These are phyloP conservation scores for Micoletzkya japonica DNA, from an alignment of 2,888 invertebrate species.

Conservation along the genomic window DNA sequence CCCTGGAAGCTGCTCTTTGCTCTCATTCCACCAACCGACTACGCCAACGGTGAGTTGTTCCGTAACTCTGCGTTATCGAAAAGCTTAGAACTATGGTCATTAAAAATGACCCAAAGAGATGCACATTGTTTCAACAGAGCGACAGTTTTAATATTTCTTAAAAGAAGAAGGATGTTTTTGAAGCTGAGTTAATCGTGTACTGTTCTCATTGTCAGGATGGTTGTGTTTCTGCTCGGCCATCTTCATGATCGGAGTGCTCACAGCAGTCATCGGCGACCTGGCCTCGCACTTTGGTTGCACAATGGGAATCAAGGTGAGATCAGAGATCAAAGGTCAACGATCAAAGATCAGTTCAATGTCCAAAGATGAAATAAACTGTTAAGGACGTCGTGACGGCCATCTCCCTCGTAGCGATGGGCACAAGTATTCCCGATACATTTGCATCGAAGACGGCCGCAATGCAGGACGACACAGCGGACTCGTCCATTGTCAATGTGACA, in stretches of 20 bases:
- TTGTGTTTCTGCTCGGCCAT: slow-evolving; percentile 91
- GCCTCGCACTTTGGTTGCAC: slow-evolving; percentile 97
- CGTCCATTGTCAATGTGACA: slow-evolving; percentile 91
- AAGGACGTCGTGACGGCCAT: slow-evolving; percentile 96
- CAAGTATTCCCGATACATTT: slow-evolving; percentile 98
- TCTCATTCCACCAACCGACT: slow-evolving; percentile 95
- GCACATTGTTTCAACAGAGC: too few relatives aligned
- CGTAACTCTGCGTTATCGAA: background rate
- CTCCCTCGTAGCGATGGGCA: slow-evolving; percentile 94
- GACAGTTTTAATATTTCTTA: too few relatives aligned
- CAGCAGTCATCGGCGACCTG: slow-evolving; percentile 93
- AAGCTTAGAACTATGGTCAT: background rate
- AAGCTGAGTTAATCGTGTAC: too few relatives aligned
- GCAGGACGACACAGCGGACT: slow-evolving; percentile 94
- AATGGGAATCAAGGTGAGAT: slow-evolving; percentile 19
- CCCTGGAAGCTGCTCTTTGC: slow-evolving; percentile 98
- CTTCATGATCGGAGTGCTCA: slow-evolving; percentile 86
- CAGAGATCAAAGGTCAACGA: background rate
- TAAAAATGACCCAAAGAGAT: too few relatives aligned
- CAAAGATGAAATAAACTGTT: slow-evolving; percentile 67
- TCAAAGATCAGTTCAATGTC: background rate
- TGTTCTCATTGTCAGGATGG: slow-evolving; percentile 91
- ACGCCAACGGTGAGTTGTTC: slow-evolving; percentile 43
- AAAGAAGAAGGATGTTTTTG: too few relatives aligned
- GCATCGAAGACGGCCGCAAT: slow-evolving; percentile 97